Evolutionary conservation across 2,888 invertebrate species (phyloP).

Genomic region (Synergus japonicus): DNA sequence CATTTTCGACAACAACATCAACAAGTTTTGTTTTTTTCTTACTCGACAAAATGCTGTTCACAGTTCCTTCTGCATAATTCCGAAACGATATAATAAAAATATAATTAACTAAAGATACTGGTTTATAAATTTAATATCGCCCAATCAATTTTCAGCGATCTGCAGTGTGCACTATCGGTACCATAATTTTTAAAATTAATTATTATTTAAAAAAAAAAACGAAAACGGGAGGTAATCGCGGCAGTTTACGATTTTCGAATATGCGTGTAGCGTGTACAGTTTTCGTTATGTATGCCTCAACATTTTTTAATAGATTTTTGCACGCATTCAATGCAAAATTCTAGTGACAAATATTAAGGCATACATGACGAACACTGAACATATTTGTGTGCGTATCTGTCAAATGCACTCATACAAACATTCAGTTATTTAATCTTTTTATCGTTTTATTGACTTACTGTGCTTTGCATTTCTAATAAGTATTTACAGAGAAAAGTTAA

Average conservation of each 20-base stretch:
- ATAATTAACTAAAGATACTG: slow-evolving; percentile 23
- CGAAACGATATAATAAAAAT: slow-evolving; percentile 33
- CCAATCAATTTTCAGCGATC: background rate
- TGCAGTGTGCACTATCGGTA: background rate
- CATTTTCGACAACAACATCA: slow-evolving; percentile 74
- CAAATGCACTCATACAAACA: background rate
- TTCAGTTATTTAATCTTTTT: slow-evolving; percentile 17
- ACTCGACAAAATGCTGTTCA: slow-evolving; percentile 40
- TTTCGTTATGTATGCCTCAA: too few relatives aligned
- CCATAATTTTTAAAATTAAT: background rate
- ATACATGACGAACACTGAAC: background rate
- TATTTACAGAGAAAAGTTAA: slow-evolving; percentile 22
- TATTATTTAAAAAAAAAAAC: background rate
- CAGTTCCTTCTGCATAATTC: slow-evolving; percentile 33
- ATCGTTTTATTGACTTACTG: slow-evolving; percentile 24
- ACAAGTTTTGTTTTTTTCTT: slow-evolving; percentile 63
- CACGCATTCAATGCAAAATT: too few relatives aligned
- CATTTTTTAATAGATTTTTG: too few relatives aligned
- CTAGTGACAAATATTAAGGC: too few relatives aligned
- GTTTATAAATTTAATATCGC: slow-evolving; percentile 2
- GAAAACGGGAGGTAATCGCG: slow-evolving; percentile 9
- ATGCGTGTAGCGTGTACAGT: background rate
- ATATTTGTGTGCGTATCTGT: slow-evolving; percentile 10
- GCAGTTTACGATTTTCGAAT: slow-evolving; percentile 28
- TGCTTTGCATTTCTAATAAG: slow-evolving; percentile 8